These are phyloP conservation scores for Coptodon rendalli DNA, from an alignment of 2,113 vertebrate species.

Conservation along the genomic window DNA sequence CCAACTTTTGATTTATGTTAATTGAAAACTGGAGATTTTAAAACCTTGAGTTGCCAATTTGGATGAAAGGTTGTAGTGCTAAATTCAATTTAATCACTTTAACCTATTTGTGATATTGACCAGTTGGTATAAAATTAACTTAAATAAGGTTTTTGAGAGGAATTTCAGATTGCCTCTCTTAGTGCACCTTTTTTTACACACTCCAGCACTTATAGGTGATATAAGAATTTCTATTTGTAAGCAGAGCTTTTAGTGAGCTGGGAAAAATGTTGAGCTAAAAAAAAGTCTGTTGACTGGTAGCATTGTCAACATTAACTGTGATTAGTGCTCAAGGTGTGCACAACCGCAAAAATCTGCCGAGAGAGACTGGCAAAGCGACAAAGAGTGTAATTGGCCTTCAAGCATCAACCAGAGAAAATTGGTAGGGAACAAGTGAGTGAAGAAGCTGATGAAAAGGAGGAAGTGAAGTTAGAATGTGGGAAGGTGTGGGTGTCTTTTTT, in stretches of 20 bases:
- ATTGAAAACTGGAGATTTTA: not conserved
- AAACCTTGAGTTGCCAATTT: not conserved
- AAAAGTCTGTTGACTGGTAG: not conserved
- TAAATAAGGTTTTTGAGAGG: not conserved
- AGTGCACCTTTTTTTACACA: not conserved
- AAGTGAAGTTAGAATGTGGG: not conserved
- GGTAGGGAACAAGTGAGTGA: not conserved
- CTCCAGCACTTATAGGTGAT: not conserved
- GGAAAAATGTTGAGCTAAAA: not conserved
- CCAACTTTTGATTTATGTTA: not conserved
- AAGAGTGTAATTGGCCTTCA: not conserved
- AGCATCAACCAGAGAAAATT: not conserved
- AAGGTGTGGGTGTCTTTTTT: not conserved
- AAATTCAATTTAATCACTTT: not conserved
- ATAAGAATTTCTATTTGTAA: not conserved
- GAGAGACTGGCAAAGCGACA: not conserved
- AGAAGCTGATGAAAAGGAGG: not conserved
- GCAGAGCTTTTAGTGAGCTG: not conserved
- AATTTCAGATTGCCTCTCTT: not conserved
- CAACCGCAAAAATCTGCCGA: not conserved
- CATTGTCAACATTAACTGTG: not conserved
- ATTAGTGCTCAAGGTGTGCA: conserved; percentile 9
- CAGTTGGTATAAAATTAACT: not conserved
- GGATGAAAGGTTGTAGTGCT: not conserved
- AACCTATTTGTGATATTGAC: not conserved